These are phyloP conservation scores for Eristalis arbustorum DNA, from an alignment of 2,888 invertebrate species.

Conservation along the genomic window DNA sequence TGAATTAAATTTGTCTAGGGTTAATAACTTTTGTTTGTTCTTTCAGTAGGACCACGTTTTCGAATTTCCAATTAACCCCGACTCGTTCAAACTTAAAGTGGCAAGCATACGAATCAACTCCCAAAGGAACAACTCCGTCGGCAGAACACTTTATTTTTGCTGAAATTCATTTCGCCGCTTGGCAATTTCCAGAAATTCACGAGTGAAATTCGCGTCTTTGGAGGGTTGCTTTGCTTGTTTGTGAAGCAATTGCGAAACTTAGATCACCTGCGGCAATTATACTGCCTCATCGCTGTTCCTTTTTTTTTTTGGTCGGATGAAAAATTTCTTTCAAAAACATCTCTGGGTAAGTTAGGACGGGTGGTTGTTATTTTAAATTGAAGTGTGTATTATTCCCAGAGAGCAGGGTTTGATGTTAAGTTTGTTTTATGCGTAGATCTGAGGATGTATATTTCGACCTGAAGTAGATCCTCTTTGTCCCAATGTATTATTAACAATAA, in stretches of 20 bases:
- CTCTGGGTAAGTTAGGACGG: no score
- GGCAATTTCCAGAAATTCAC: background rate
- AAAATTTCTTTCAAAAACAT: background rate
- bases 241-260: background rate
- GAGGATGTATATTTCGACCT: no score
- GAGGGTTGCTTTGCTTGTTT: background rate
- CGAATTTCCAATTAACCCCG: constrained; percentile 26
- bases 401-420: no score
- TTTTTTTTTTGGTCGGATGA: background rate
- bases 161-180: constrained; percentile 3
- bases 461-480: no score
- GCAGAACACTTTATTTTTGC: constrained; percentile 12
- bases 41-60: background rate
- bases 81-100: constrained; percentile 16
- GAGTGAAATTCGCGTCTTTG: constrained; percentile 1
- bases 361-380: no score
- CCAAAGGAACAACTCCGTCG: constrained; percentile 3
- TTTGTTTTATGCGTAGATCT: no score
- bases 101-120: constrained; percentile 1
- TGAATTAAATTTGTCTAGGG: background rate
- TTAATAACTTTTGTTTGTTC: background rate
- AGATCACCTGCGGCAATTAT: background rate
- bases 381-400: no score
- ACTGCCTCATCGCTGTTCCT: background rate
- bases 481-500: no score